Evolutionary conservation across 2,888 invertebrate species (phyloP), one percentile per base, ranked within the genome.

Genomic region (Dione vanillae): DNA sequence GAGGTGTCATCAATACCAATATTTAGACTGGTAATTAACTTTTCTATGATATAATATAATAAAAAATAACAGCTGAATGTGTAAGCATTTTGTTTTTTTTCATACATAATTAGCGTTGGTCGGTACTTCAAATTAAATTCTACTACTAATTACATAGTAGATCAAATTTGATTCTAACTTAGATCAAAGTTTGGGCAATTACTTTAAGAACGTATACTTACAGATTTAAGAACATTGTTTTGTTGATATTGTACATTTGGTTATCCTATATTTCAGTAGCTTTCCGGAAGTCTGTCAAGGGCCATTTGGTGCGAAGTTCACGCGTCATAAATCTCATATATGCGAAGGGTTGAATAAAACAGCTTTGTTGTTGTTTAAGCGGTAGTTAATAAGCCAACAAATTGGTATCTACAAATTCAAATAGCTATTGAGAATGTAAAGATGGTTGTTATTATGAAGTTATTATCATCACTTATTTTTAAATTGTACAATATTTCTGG

Each of bases 241-340:
- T 54, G 51, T 67, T 27, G 54, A 71, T 77, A 74, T 74, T 71
- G 75, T 78, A 78, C 65, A 77, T 70, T 80, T 83, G 89, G 87
- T 89, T 90, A 89, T 87, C 87, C 88, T 88, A 88, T 87, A 89
- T 89, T 89, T 85, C 84, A 83, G 86, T 87, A 89, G 89, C 85
- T 86, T 79, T 80, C 86, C 87, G 85, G 87, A 85, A 89, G 84
- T 82, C 86, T 78, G 89, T 91, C 90, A 89, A 87, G 92, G 91
- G 86, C 81, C 90, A 91, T 92, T 92, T 91, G 85, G 84, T 88
- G 82, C 78, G 81, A 83, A 84, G 89, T 90, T 90, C 88, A 91
- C 89, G 88, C 85, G 82, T 85, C 89, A 86, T 88, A 87, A 87
- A 88, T 79, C 84, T 81, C 78, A 75, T 78, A 83, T 82, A 83